Conservation (phyloP, 2,797 vertebrate species). For the Poeciliopsis gracilis region DNA sequence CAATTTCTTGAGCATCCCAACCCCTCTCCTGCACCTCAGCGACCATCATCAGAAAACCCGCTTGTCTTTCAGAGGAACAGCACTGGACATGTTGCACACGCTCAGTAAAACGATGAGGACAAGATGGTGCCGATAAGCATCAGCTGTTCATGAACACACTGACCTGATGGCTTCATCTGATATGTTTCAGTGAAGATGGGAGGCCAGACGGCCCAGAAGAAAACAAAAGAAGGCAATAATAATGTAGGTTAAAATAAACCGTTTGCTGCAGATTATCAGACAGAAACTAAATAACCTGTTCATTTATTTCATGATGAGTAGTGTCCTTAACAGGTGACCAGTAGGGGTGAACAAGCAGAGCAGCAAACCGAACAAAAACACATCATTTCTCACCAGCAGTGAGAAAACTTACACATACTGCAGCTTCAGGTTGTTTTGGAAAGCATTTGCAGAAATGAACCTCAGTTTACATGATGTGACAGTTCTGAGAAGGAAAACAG, state of each 20-base stretch:
- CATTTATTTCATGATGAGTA: background rate
- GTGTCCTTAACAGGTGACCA: slow-evolving; percentile 45
- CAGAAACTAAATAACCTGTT: background rate
- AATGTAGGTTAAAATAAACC: background rate
- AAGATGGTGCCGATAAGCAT: slow-evolving; percentile 72
- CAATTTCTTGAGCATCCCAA: slow-evolving; percentile 70
- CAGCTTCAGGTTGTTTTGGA: slow-evolving; percentile 81
- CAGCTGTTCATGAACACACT: slow-evolving; percentile 45
- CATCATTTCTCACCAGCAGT: slow-evolving; percentile 30
- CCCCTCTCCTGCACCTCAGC: background rate
- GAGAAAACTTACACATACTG: slow-evolving; percentile 84
- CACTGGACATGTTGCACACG: slow-evolving; percentile 63
- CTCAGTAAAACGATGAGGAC: slow-evolving; percentile 59
- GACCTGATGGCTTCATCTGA: slow-evolving; percentile 31
- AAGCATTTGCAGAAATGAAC: slow-evolving; percentile 78
- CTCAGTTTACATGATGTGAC: slow-evolving; percentile 77
- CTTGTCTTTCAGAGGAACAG: slow-evolving; percentile 69
- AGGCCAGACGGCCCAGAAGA: background rate
- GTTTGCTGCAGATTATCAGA: background rate
- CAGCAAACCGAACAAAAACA: slow-evolving; percentile 43
- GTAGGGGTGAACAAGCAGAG: slow-evolving; percentile 64
- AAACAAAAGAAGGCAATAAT: background rate
- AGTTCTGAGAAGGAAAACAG: slow-evolving; percentile 68
- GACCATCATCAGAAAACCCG: slow-evolving; percentile 18
- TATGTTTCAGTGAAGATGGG: background rate